Percentiles rank a stretch among this genome's conserved stretches.
phyloP scores from a whole-genome alignment of 2,113 vertebrate genomes.

The Patagioenas fasciata region DNA sequence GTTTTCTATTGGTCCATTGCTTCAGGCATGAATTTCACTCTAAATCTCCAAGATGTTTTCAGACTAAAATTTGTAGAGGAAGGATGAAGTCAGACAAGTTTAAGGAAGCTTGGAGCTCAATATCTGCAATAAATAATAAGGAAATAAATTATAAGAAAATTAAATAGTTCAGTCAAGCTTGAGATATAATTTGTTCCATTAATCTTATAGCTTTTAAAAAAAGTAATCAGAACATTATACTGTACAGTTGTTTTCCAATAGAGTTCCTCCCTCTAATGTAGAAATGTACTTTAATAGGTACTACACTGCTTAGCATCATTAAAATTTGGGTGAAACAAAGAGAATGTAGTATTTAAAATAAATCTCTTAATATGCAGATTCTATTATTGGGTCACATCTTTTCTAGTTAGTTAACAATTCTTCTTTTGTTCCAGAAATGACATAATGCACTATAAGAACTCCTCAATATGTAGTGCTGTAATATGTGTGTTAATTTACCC shows the following conservation, averaged over 20 bases:
- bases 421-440: neutral
- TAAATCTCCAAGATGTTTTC: neutral
- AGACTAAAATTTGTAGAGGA: neutral
- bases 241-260: neutral
- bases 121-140: neutral
- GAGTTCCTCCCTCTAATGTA: neutral
- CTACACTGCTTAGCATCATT: neutral
- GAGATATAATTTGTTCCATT: neutral
- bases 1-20: neutral
- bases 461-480: neutral
- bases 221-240: neutral
- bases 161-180: neutral
- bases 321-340: neutral
- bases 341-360: neutral
- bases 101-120: neutral
- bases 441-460: neutral
- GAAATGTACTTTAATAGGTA: neutral
- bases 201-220: neutral
- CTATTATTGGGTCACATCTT: neutral
- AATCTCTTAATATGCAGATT: neutral
- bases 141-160: neutral
- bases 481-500: neutral
- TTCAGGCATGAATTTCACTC: neutral
- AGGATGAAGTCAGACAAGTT: neutral
- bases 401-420: neutral